Conservation (phyloP, 2,888 invertebrate genomes). For the Embidobia sp. region DNA sequence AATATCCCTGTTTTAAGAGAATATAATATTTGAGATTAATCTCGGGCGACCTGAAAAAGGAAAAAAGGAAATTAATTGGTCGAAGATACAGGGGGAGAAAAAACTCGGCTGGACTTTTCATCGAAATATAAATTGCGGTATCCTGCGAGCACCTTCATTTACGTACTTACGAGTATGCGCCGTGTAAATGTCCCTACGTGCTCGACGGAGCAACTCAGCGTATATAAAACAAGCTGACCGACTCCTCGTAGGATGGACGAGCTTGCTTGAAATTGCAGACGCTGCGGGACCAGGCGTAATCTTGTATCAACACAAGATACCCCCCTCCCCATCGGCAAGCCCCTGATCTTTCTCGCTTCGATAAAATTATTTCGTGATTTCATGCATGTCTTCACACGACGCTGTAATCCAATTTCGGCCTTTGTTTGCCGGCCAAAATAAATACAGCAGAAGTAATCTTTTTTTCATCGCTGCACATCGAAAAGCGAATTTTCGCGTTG, state of each 20-base stretch:
- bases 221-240: constrained; percentile 80
- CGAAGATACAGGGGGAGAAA: background rate
- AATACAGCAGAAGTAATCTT: constrained; percentile 22
- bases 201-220: constrained; percentile 78
- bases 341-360: constrained; percentile 45
- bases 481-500: constrained; percentile 20
- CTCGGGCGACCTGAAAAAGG: too few species aligned
- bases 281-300: constrained; percentile 74
- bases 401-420: constrained; percentile 35
- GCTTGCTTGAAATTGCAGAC: constrained; percentile 75
- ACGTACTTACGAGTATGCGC: constrained; percentile 71
- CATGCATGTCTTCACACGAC: constrained; percentile 57
- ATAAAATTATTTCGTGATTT: constrained; percentile 58
- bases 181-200: constrained; percentile 79
- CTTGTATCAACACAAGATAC: constrained; percentile 75
- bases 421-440: constrained; percentile 22
- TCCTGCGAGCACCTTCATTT: constrained; percentile 60
- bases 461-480: constrained; percentile 20
- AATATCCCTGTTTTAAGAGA: too few species aligned
- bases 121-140: constrained; percentile 54
- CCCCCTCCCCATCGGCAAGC: constrained; percentile 35
- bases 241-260: constrained; percentile 74
- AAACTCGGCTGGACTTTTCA: constrained; percentile 13
- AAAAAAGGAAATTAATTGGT: constrained; percentile 38
- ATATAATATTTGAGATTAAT: constrained; percentile 14